Percentiles rank a stretch among this genome's conserved stretches.
These are phyloP conservation scores for Omphaloscelis lunosa DNA, from an alignment of 2,888 invertebrate species.

Conservation along the genomic window DNA sequence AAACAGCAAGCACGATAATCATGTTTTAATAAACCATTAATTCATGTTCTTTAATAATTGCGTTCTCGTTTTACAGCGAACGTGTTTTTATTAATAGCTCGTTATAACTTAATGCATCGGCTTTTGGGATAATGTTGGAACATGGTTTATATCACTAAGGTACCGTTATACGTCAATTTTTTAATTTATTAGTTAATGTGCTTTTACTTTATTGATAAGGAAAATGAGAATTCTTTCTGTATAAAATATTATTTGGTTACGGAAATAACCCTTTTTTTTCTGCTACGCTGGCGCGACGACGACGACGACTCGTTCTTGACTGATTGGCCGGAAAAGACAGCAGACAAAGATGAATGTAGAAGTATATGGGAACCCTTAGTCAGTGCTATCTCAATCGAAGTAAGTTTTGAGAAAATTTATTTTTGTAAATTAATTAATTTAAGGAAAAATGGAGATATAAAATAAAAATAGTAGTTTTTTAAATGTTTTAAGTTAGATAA, in stretches of 20 bases:
- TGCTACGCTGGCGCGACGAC: too few relatives aligned
- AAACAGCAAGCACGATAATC: slow-evolving; percentile 23
- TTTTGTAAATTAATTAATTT: too few relatives aligned
- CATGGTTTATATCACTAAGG: background rate
- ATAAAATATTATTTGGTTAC: background rate
- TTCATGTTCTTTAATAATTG: slow-evolving; percentile 43
- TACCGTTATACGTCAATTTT: background rate
- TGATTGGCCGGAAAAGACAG: too few relatives aligned
- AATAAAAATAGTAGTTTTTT: too few relatives aligned
- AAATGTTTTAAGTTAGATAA: too few relatives aligned
- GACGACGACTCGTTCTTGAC: too few relatives aligned
- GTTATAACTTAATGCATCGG: slow-evolving; percentile 25
- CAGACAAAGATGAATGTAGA: too few relatives aligned
- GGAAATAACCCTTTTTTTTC: background rate
- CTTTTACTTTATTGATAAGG: slow-evolving; percentile 1
- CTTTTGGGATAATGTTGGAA: slow-evolving; percentile 20
- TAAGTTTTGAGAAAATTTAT: too few relatives aligned
- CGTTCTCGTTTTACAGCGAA: slow-evolving; percentile 35
- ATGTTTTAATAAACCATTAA: slow-evolving; percentile 45
- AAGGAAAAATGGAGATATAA: too few relatives aligned
- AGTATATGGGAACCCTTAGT: too few relatives aligned
- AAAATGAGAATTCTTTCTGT: background rate
- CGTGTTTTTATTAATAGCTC: slow-evolving; percentile 40
- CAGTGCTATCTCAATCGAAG: too few relatives aligned
- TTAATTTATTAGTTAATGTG: slow-evolving; percentile 17